Percentiles rank a stretch among this genome's conserved stretches.
phyloP scores from a whole-genome alignment of 2,797 vertebrate species.

The Leucoraja ocellata region DNA sequence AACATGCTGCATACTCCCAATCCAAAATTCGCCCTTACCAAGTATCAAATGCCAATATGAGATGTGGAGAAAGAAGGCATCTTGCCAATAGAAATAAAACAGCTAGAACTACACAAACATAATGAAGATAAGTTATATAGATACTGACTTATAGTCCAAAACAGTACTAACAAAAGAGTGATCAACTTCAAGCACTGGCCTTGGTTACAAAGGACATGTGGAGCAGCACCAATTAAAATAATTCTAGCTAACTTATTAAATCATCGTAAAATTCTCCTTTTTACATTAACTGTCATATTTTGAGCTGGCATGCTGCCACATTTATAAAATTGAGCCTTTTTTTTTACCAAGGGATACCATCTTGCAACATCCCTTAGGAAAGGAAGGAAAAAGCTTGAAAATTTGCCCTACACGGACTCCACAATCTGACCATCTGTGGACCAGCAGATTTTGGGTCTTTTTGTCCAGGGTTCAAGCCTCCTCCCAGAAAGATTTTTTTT shows the following conservation, averaged over 20 bases:
- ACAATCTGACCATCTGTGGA: slow-evolving; percentile 42
- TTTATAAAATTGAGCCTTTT: slow-evolving; percentile 67
- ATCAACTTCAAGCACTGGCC: slow-evolving; percentile 76
- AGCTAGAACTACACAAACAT: slow-evolving; percentile 33
- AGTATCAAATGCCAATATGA: slow-evolving; percentile 20
- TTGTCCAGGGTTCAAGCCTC: slow-evolving; percentile 62
- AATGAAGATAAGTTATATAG: slow-evolving; percentile 30
- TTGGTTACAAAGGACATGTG: slow-evolving; percentile 77
- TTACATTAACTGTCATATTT: slow-evolving; percentile 51
- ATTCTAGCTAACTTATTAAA: slow-evolving; percentile 39
- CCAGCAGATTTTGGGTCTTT: slow-evolving; percentile 38
- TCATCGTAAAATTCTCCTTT: slow-evolving; percentile 61
- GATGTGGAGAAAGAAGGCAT: slow-evolving; percentile 31
- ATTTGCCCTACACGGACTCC: slow-evolving; percentile 28
- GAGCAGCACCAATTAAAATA: slow-evolving; percentile 71
- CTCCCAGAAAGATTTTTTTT: slow-evolving; percentile 57
- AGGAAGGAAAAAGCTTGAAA: slow-evolving; percentile 35
- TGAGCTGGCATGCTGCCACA: slow-evolving; percentile 54
- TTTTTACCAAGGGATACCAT: slow-evolving; percentile 46
- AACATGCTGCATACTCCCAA: slow-evolving; percentile 36
- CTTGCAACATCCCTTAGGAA: slow-evolving; percentile 22
- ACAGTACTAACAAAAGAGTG: slow-evolving; percentile 37
- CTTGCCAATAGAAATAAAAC: slow-evolving; percentile 33
- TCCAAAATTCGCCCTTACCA: slow-evolving; percentile 31
- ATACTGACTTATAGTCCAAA: slow-evolving; percentile 37